Conservation (phyloP, 2,113 vertebrate genomes). For the Notechis scutatus region DNA sequence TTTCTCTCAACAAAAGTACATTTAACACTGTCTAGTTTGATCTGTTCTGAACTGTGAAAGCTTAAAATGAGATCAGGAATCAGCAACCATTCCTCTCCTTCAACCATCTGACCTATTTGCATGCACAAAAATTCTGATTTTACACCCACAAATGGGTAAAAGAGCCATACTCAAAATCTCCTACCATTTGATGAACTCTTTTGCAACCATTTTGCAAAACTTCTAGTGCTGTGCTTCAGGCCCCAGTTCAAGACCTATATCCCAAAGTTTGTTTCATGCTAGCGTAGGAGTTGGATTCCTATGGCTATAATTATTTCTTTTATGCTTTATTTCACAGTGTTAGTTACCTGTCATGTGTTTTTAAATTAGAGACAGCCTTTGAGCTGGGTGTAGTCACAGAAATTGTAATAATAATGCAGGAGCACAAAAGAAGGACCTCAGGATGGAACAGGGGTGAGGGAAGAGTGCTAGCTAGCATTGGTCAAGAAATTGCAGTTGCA, state of each 20-base stretch:
- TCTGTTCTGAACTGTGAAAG: neutral
- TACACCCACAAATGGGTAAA: neutral
- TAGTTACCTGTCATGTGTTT: conserved; percentile 24
- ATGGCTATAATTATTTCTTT: conserved; percentile 19
- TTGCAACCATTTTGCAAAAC: neutral
- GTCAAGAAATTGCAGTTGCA: neutral
- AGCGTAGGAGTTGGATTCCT: conserved; percentile 17
- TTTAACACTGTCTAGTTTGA: neutral
- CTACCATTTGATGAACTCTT: neutral
- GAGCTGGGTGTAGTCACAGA: neutral
- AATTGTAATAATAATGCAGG: neutral
- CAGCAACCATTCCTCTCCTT: neutral
- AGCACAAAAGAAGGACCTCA: neutral
- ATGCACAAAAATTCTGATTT: neutral
- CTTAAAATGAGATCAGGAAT: neutral
- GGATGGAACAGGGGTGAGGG: neutral
- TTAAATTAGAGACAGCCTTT: conserved; percentile 13
- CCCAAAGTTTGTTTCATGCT: neutral
- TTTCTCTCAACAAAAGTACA: neutral
- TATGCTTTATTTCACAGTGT: conserved; percentile 24
- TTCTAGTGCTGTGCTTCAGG: neutral
- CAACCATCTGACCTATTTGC: neutral
- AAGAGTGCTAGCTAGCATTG: neutral
- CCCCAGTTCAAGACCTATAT: neutral
- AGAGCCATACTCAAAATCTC: neutral